A percentile compares a stretch with the other conserved stretches of the same genome.
These are phyloP conservation scores for Grammomys dolichurus DNA, from an alignment of 2,113 vertebrate species.

Conservation along the genomic window DNA sequence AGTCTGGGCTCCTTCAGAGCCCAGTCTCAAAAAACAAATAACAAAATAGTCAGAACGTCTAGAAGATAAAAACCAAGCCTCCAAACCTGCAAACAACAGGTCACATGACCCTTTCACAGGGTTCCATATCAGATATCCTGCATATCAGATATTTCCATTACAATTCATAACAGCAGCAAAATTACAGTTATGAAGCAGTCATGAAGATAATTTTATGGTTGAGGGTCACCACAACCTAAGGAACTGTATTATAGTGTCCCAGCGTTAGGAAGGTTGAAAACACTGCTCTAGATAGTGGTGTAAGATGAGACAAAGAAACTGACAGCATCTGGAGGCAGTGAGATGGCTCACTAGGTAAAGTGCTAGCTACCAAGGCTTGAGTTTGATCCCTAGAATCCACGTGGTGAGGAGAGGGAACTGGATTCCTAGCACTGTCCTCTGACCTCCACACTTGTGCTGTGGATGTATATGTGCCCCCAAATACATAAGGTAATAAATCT, in stretches of 20 bases:
- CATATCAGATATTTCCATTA: background rate
- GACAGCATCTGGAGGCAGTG: background rate
- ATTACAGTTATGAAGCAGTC: background rate
- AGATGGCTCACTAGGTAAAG: background rate
- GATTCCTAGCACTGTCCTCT: background rate
- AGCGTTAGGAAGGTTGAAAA: background rate
- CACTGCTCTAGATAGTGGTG: background rate
- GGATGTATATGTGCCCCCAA: background rate
- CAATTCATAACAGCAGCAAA: background rate
- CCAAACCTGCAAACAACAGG: background rate
- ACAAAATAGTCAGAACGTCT: background rate
- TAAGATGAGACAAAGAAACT: background rate
- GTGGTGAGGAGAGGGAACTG: background rate
- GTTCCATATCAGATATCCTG: background rate
- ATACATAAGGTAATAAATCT: background rate
- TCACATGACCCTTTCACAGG: background rate
- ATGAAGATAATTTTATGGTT: background rate
- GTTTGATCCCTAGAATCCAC: background rate
- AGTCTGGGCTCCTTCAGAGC: background rate
- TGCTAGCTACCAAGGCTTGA: background rate
- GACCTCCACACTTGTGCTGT: background rate
- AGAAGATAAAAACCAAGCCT: background rate
- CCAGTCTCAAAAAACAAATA: background rate
- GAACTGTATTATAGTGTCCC: background rate
- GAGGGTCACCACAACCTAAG: background rate